Base-by-base conservation (phyloP, 2,888 invertebrate genomes). In the Electrophaes corylata region DNA sequence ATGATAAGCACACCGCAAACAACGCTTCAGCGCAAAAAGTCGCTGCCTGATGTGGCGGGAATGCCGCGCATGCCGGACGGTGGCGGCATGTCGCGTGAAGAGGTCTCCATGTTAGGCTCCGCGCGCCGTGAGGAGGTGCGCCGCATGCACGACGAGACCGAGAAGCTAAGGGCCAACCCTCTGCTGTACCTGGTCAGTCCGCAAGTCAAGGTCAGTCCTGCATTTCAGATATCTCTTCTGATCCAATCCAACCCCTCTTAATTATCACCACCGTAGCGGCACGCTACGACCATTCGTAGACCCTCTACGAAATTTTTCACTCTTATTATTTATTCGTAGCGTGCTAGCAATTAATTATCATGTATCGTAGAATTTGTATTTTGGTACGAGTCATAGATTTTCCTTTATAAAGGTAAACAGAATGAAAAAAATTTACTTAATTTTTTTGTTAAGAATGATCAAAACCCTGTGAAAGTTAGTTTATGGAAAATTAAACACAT, bases 101-200 rank as follows among this genome's bases (percentile, higher is more conserved):
- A 99, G 91, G 98, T 98, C 48, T 98, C 98, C 66, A 95, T 96
- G 66, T 93, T 99, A 78, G 98, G 98, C 76, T 97, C 98, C 65
- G 97, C 97, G 72, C 94, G 98, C 67, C 94, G 99, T 70, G 98
- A 99, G 90, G 98, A 99, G 87, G 94, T 99, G 71, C 95, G 98
- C 78, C 94, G 97, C 72, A 96, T 97, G 92, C 94, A 95, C 78
- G 97, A 98, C 85, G 97, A 98, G 90, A 94, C 96, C 69, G 98
- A 98, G 91, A 95, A 97, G 87, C 95, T 98, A 73, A 94, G 97
- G 85, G 97, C 97, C 81, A 98, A 98, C 93, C 98, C 98, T 77
- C 94, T 99, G 78, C 95, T 98, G 77, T 98, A 98, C 92, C 94
- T 99, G 88, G 96, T 97, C 94, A 98, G 98, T 96, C 98, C 98